phyloP scores from a whole-genome alignment of 2,888 invertebrate genomes.

The Cephus sareptanus region DNA sequence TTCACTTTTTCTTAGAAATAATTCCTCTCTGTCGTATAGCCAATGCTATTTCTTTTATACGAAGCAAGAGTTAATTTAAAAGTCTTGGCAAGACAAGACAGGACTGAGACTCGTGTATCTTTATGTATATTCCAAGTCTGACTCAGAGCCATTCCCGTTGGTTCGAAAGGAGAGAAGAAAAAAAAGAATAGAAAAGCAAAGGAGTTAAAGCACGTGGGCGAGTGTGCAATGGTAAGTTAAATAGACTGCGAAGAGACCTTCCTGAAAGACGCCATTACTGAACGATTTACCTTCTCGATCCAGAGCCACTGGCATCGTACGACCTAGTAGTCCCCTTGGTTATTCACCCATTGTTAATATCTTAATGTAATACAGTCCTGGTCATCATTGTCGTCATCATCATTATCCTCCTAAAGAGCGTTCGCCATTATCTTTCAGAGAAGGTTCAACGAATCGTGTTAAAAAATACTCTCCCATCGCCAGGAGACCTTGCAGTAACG shows the following conservation, averaged over 20 bases:
- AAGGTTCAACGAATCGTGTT: slow-evolving; percentile 16
- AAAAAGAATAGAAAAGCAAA: slow-evolving; percentile 22
- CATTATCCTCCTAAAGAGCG: neutral
- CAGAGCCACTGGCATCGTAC: neutral
- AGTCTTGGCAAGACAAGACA: neutral
- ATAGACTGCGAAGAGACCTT: slow-evolving; percentile 30
- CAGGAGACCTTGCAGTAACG: slow-evolving; percentile 33
- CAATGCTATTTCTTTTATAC: neutral
- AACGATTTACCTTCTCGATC: neutral
- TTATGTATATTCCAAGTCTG: neutral
- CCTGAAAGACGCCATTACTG: neutral
- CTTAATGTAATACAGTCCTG: neutral
- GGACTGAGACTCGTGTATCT: neutral
- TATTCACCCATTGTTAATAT: neutral
- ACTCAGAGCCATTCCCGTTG: neutral
- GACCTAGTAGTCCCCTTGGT: neutral
- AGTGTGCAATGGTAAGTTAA: slow-evolving; percentile 27
- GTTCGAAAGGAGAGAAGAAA: neutral
- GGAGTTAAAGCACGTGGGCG: slow-evolving; percentile 25
- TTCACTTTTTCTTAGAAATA: neutral
- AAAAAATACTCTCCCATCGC: slow-evolving; percentile 3
- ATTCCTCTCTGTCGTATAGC: neutral
- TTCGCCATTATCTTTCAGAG: neutral
- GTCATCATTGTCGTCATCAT: neutral
- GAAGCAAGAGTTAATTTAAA: neutral